Base-by-base conservation (phyloP, 1,140 invertebrate species). In the Sitophilus oryzae region DNA sequence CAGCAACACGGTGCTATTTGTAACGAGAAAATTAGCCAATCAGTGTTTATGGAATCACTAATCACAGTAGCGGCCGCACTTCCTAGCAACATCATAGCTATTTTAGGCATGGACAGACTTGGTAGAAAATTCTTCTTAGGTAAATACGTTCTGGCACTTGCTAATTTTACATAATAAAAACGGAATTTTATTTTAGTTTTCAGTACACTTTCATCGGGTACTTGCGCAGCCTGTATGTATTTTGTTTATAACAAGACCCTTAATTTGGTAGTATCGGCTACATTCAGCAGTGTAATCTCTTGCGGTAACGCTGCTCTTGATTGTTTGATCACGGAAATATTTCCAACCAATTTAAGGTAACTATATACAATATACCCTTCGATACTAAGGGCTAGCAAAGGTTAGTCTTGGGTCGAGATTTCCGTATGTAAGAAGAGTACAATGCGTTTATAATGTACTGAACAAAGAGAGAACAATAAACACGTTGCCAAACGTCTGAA, bases 41-140 rank as follows among this genome's bases (percentile, higher is more conserved):
- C 82, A 15, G 89, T 91, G 6, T 91, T 92, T 66, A 81, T 88
- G 75, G 88, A 91, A 63, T 90, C 88, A 0, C 78, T 93, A 11
- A 91, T 91, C 51, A 90, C 88, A 8, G 84, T 91, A 9, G 85
- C 88, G 16, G 83, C 89, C 0, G 88, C 89, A 1, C 80, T 91
- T 64, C 89, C 89, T 0, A 87, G 87, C 34, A 91, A 91, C 65
- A 80, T 93, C 38, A 76, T 91, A 62, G 88, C 89, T 20, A 87
- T 91, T 34, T 67, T 81, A 3, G 77, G 77, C 36, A 81, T 80
- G 77, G 88, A 91, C 68, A 77, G 84, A 59, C 77, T 91, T 35
- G 89, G 89, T n/a, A 81, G 89, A 52, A 91, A 91, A 66, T 92
- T 91, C 72, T 92, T 91, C 72, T 77, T 92, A 57, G 83, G 86